phyloP scores from a whole-genome alignment of 2,113 vertebrate species.

The Pica pica region DNA sequence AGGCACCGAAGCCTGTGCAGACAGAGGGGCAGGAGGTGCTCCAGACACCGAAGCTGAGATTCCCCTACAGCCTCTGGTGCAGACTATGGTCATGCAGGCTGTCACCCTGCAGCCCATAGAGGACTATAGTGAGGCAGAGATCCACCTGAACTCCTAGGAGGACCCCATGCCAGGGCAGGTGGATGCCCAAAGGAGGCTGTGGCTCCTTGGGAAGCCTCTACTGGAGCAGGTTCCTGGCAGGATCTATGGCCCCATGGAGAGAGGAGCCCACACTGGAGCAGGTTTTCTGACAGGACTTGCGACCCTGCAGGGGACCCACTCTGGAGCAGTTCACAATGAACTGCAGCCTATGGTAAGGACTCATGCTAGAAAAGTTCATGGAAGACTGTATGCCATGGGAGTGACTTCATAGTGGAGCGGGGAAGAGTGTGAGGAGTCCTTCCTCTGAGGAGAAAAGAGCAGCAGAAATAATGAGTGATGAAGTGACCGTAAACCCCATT shows the following conservation, averaged over 20 bases:
- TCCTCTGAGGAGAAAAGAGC: background rate
- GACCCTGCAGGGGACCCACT: background rate
- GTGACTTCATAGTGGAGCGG: background rate
- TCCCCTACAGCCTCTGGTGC: background rate
- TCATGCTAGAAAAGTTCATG: background rate
- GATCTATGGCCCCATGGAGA: background rate
- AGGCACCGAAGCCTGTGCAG: background rate
- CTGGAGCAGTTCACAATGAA: background rate
- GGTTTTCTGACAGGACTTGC: background rate
- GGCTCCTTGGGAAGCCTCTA: background rate
- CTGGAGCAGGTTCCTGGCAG: background rate
- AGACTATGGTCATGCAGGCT: background rate
- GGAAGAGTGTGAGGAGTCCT: background rate
- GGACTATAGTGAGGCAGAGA: background rate
- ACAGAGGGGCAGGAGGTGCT: background rate
- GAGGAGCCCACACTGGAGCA: background rate
- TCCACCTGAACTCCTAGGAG: background rate
- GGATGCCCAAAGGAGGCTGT: background rate
- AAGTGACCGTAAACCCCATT: accelerated
- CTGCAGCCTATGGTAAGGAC: background rate
- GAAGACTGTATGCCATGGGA: background rate
- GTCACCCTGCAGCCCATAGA: background rate
- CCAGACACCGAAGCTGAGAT: background rate
- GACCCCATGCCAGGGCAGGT: background rate
- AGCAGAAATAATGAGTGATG: accelerated